phyloP scores from a whole-genome alignment of 64 coral and sea anemone species.

The Montipora sp. region DNA sequence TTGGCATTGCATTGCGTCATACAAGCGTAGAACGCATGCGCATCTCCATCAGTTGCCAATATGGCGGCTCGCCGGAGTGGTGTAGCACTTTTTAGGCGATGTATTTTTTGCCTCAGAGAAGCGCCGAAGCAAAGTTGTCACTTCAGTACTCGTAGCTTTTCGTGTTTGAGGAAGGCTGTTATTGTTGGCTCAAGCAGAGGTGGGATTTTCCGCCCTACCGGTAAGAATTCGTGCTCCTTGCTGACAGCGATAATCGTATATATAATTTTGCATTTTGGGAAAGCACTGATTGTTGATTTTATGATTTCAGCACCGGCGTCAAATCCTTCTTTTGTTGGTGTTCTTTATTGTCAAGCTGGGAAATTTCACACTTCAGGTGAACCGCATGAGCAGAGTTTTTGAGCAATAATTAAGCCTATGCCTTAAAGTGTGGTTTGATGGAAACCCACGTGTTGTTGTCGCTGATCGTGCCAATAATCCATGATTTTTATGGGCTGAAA shows the following conservation, averaged over 20 bases:
- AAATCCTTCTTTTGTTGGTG: constrained; percentile 27
- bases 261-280: neutral
- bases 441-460: neutral
- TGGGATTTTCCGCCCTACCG: constrained; percentile 14
- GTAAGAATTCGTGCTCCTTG: constrained; percentile 10
- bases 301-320: constrained; percentile 23
- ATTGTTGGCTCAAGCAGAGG: neutral
- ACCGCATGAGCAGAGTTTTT: neutral
- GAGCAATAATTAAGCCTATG: too few species aligned
- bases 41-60: constrained; percentile 45
- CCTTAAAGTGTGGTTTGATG: too few species aligned
- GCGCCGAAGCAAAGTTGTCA: constrained; percentile 2
- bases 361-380: constrained; percentile 76
- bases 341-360: constrained; percentile 24
- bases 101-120: constrained; percentile 71
- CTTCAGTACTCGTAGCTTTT: constrained; percentile 33
- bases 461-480: too few species aligned
- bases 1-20: constrained; percentile 35
- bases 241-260: neutral
- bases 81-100: constrained; percentile 20
- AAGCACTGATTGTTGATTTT: neutral
- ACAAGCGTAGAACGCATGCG: constrained; percentile 12
- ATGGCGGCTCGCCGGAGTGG: constrained; percentile 70
- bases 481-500: too few species aligned
- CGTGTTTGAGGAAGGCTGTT: neutral